Evolutionary conservation across 2,797 vertebrate species (phyloP), one percentile per base, ranked within the genome.

Genomic region (Neoniphon sammara): DNA sequence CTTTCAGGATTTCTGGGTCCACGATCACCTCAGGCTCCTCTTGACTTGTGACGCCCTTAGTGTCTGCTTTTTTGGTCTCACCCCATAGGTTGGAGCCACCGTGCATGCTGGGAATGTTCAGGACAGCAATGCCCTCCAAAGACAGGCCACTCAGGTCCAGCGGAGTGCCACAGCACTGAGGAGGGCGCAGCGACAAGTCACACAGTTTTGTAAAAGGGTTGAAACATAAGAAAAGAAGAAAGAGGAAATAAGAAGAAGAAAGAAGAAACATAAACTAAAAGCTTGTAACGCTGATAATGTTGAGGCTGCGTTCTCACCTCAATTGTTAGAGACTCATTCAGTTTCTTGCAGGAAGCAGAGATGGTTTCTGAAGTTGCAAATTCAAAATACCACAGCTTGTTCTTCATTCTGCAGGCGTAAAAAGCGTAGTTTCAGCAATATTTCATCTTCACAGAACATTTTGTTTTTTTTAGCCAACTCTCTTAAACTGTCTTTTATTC

Each of bases 341-440:
- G 93, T 89, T 94, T 97, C 88, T 97, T 98, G 92, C 97, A 98
- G 17, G 97, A 97, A 73, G 96, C 96, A 20, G 96, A 98, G 84
- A 98, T 95, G 46, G 97, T 96, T 92, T 98, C 97, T 3, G 97
- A 97, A n/a, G 97, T 98, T 77, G 97, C 97, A 17, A 98, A 97
- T 85, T 98, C 97, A 31, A 98, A 97, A 91, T 98, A 98, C 96
- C 97, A 98, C 36, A 98, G 91, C 86, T 98, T 98, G 93, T 98
- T 98, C 94, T 98, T 98, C 96, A 97, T 97, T 85, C 97, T 98
- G 89, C 75, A 84, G 21, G 15, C 54, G 83, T 1, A 44, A 25
- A 64, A 53, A 69, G 31, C 2, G 8, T 55, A 6, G 63, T 77
- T 70, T n/a, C 66, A 34, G 59, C 30, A 67, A 52, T 27, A 23